Base-by-base conservation (phyloP, 1,140 invertebrate genomes). In the Drosophila dunni region DNA sequence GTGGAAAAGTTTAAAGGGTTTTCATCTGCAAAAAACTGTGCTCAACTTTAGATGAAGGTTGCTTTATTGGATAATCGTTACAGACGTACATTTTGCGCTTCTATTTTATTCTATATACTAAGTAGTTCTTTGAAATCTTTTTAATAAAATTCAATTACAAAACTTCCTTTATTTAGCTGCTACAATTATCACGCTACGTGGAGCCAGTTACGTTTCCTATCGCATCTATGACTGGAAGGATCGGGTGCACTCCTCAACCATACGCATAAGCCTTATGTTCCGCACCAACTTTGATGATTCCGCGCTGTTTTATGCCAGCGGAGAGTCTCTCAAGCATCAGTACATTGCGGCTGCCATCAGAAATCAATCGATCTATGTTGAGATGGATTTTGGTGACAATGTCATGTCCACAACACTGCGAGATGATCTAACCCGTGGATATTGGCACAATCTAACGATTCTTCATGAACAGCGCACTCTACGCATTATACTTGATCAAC, bases 211-310 rank as follows among this genome's bases (percentile, higher is more conserved):
- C 93, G 95, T 99, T 1, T 98, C 97, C 0, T 98, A 98, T 92
- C 94, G 97, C 56, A 96, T 98, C 11, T 98, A 98, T 91, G 96
- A 98, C 82, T 98, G 97, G 96, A 97, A 97, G 91, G 97, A 98
- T 92, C 94, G 97, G 44, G 96, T 97, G 8, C 97, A 98, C 90
- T 97, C 97, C 0, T 96, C 97, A 20, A 95, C 95, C 7, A 98
- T 96, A 70, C 94, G 96, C 75, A 96, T 98, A 65, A 97, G 97
- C 85, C 93, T 98, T 69, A 94, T 96, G 84, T 98, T 98, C 92
- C 97, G 97, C 95, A 97, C 96, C 51, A 94, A 95, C 84, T 97
- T 96, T 93, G 97, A 97, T 90, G 96, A 98, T 90, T 97, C 97
- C 3, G 97, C 95, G 1, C 81, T 98, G 40, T 97, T 97, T 89